Percentiles rank a stretch among this genome's conserved stretches.
phyloP scores from a whole-genome alignment of 2,113 vertebrate species.

The Heptranchias perlo region DNA sequence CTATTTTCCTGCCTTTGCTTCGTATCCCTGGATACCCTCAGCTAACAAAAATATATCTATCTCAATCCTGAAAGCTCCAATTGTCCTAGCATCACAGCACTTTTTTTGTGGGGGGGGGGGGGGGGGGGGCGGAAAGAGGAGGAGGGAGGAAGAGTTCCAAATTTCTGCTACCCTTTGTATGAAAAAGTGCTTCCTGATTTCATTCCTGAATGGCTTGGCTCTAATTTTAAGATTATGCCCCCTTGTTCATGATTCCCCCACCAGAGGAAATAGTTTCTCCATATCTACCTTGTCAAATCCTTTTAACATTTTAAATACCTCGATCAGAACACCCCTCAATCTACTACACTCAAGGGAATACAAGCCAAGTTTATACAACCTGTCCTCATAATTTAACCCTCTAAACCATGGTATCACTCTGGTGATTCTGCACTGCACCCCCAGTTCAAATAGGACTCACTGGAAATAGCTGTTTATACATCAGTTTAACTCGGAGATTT shows the following conservation, averaged over 20 bases:
- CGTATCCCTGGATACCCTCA: neutral
- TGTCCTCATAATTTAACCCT: neutral
- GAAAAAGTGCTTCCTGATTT: neutral
- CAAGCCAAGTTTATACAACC: neutral
- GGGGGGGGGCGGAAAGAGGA: no score
- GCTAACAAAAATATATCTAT: neutral
- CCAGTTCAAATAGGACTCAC: neutral
- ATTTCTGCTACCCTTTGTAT: neutral
- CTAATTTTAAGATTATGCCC: neutral
- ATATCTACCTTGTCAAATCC: neutral
- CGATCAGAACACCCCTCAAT: neutral
- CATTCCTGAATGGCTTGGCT: neutral
- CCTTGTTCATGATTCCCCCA: neutral
- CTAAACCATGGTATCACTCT: neutral
- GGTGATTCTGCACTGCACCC: neutral
- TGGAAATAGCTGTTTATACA: neutral
- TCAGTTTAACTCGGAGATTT: neutral
- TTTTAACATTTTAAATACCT: neutral
- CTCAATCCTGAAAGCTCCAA: neutral
- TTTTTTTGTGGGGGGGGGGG: no score
- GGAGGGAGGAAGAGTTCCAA: neutral
- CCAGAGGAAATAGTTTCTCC: neutral
- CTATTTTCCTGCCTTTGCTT: neutral
- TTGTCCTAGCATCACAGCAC: neutral
- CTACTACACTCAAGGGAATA: neutral